These are phyloP conservation scores for Acrossocheilus wenchowensis DNA, from an alignment of 2,797 vertebrate species.

Conservation along the genomic window DNA sequence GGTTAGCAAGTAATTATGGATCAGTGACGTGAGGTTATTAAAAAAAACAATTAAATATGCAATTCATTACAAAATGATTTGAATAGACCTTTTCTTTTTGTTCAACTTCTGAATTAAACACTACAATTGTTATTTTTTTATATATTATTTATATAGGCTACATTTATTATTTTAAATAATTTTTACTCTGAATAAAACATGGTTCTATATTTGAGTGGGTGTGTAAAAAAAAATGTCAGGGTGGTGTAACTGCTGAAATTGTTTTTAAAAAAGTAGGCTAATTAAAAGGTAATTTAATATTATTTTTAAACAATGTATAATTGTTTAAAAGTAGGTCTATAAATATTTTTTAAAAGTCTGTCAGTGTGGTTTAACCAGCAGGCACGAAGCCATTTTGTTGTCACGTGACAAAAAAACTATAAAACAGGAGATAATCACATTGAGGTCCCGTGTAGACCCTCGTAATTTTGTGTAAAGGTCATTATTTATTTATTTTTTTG, in stretches of 20 bases:
- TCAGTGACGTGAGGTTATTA: not conserved
- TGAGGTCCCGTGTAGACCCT: not conserved
- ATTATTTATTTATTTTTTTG: not conserved
- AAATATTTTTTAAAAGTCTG: not conserved
- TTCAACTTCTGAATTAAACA: not conserved
- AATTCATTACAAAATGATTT: not conserved
- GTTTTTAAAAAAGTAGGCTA: not conserved
- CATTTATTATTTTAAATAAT: not conserved
- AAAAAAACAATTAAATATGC: not conserved
- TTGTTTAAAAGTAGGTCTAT: not conserved
- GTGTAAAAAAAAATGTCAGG: not conserved
- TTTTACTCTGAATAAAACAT: not conserved
- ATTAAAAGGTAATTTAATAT: not conserved
- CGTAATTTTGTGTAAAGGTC: not conserved
- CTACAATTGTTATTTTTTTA: not conserved
- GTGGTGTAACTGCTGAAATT: not conserved
- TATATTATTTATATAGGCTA: not conserved
- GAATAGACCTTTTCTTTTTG: not conserved
- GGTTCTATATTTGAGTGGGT: not conserved
- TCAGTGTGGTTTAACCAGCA: constrained; percentile 8
- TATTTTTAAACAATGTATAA: not conserved
- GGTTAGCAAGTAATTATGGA: not conserved
- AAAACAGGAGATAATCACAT: not conserved
- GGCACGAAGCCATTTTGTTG: constrained; percentile 15
- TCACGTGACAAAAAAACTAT: constrained; percentile 1